Base-by-base conservation (phyloP, 2,113 vertebrate genomes). In the Myrmecophaga tridactyla region DNA sequence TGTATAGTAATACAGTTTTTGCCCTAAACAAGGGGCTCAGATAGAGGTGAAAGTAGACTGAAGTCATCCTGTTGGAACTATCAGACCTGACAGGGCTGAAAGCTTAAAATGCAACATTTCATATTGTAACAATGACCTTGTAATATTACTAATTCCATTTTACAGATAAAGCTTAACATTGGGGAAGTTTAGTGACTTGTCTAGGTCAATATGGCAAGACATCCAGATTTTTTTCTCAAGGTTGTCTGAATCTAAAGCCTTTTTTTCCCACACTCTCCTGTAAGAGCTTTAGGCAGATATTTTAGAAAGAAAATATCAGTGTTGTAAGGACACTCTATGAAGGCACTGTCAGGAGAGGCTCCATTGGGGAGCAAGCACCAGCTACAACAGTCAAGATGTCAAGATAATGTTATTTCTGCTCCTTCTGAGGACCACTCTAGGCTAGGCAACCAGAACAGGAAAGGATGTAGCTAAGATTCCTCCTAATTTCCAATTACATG, bases 11-110 rank as follows among this genome's bases (percentile, higher is more conserved):
- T 20, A 15, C 27, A 34, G 46, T 76, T 31, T 48, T 76, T 48
- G 3, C 3, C 21, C 4, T 43, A 11, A 5, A 27, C 20, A 2
- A 51, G 13, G 41, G 15, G 29, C 1, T 10, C 11, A 21, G 9
- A 7, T 6, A 41, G 9, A n/a, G 3, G 6, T 7, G 18, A 62
- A 7, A 12, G 7, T 25, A 25, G 14, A 2, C 63, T 58, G 17
- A 43, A 48, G 41, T 36, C n/a, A 46, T 23, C 23, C 58, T 2
- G 11, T 10, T 23, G 7, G 34, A 4, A 25, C 12, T 7, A 7
- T 9, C 58, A 72, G 18, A 75, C n/a, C 56, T n/a, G 2, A 46
- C 34, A 31, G 51, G 63, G n/a, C 3, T n/a, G n/a, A 67, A n/a
- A 17, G 34, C 10, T 36, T 69, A 69, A 29, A 31, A 17, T 56